phyloP scores from a whole-genome alignment of 2,797 vertebrate species.

The Chaetodon trifasciatus region DNA sequence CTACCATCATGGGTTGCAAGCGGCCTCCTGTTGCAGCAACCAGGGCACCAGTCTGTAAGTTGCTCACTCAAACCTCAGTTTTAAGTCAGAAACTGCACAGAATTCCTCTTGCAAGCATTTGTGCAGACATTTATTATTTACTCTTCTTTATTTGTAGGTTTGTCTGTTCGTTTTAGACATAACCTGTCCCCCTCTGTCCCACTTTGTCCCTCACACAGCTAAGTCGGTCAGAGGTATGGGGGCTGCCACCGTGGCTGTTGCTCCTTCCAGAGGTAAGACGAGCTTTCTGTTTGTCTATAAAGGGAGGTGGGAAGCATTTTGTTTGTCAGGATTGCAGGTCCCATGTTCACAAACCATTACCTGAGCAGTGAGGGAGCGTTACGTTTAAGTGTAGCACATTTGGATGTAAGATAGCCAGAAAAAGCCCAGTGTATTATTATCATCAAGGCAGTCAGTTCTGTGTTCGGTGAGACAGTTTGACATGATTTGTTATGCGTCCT shows the following conservation, averaged over 20 bases:
- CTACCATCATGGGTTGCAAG: slow-evolving; percentile 68
- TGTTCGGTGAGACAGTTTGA: background rate
- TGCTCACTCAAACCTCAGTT: fast-evolving
- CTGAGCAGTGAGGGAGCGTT: background rate
- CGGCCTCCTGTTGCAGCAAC: slow-evolving; percentile 51
- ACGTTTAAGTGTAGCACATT: too few species aligned
- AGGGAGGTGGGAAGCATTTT: background rate
- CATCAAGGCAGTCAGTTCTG: background rate
- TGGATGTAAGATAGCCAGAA: too few species aligned
- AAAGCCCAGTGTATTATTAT: background rate
- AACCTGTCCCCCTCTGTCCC: background rate
- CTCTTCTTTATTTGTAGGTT: too few species aligned
- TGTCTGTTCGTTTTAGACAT: background rate
- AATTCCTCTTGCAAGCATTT: background rate
- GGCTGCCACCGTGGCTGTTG: slow-evolving; percentile 82
- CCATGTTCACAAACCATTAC: background rate
- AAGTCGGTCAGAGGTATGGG: slow-evolving; percentile 61
- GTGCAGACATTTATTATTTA: background rate
- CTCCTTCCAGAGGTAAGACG: slow-evolving; percentile 81
- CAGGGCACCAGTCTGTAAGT: slow-evolving; percentile 73
- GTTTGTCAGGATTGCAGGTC: background rate
- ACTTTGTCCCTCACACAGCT: slow-evolving; percentile 53
- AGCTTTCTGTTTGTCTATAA: background rate
- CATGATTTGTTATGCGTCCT: fast-evolving
- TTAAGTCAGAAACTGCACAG: background rate